Base-by-base conservation (phyloP, 2,113 vertebrate species). In the Rana temporaria region DNA sequence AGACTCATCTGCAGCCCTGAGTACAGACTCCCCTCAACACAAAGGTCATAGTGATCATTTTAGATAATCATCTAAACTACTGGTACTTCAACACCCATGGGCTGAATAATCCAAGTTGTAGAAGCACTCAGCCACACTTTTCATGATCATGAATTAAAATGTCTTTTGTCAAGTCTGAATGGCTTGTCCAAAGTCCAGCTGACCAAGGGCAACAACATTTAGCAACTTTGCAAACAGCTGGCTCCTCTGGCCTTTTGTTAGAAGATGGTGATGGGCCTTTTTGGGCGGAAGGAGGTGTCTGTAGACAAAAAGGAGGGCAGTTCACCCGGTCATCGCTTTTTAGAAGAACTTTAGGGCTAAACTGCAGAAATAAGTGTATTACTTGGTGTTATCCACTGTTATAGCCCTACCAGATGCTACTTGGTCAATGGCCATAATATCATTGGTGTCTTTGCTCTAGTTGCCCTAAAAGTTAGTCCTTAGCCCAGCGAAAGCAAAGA, bases 201-300 rank as follows among this genome's bases (percentile, higher is more conserved):
- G 63, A 67, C 63, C 76, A 17, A 17, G 32, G 63, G 52, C 63
- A 32, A 56, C 63, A 78, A 67, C 62, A 67, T 66, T 56, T 78
- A 78, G 63, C 76, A 78, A 78, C 76, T 78, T 34, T 78, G 62
- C 60, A 78, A 78, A 67, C 76, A 78, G 63, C 76, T 66, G 76
- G 76, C 62, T 67, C 62, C n/a, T 78, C 62, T 56, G 76, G 53
- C 48, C 63, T 67, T 67, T 78, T 78, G 63, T 56, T n/a, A 66
- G 15, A 22, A 32, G 63, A 34, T 66, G 42, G 76, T 57, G 63
- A 34, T 78, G 76, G 30, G 22, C 19, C 62, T 78, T 78, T 78
- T 63, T 34, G 76, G 63, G 9, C 48, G 56, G 16, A 48, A 55
- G 60, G 53, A 78, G 64, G 48, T 67, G 24, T 66, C 60, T 64